Base-by-base conservation (phyloP, 2,113 vertebrate genomes). In the Ochotona princeps region DNA sequence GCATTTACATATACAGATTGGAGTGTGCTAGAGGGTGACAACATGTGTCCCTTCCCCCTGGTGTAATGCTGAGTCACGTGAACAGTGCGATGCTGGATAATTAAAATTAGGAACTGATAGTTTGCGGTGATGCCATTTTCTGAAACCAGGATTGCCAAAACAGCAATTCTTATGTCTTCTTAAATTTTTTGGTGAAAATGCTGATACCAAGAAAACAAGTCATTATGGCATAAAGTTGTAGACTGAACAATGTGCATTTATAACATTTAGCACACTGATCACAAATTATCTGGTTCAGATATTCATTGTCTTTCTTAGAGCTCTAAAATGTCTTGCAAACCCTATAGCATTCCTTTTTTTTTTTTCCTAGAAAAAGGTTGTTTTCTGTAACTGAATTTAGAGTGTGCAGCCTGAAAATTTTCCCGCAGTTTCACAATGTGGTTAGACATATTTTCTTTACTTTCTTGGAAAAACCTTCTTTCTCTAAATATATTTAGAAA, bases 381-480 rank as follows among this genome's bases (percentile, higher is more conserved):
- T 78, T 89, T 5, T 89, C 47, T 44, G 38, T 51, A 83, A 69
- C 9, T 65, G 80, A 81, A 87, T 93, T 90, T 94, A 86, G 65
- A 94, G 35, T 74, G 4, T 14, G 5, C 8, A 80, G 14, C 82
- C 38, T 73, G 74, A 94, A 94, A 90, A 91, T 61, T 14, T 15
- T 81, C 80, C 11, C 28, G 9, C 25, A 72, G 38, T 38, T 7
- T 88, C 35, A 38, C 66, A 80, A 15, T 1, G 30, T 76, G 47
- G 7, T 70, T 60, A 83, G 38, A 49, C 35, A 69, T 35, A 32
- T 23, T 18, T 82, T 51, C 35, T 47, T 47, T 32, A 66, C 57
- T 88, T 79, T 65, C 47, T 74, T 75, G 44, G 69, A 73, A 88
- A 92, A 72, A 20, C 30, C 1, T 1, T 32, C 23, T 30, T 91